These are phyloP conservation scores for Drosophila pandora DNA, from an alignment of 1,140 invertebrate genomes.

Conservation along the genomic window DNA sequence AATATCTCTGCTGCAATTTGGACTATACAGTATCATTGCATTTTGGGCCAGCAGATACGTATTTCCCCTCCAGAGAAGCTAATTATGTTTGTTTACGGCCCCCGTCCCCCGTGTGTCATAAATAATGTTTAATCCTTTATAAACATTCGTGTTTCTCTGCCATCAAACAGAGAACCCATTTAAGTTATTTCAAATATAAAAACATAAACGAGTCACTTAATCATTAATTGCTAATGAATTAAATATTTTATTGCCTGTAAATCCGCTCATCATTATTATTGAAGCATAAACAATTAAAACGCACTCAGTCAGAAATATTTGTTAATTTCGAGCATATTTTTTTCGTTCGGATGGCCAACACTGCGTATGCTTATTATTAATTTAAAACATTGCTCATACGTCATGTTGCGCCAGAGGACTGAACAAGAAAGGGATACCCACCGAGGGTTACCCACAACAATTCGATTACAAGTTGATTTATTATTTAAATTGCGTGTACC, in stretches of 20 bases:
- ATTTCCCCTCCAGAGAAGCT: neutral
- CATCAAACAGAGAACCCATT: neutral
- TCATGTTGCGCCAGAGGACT: constrained; percentile 31
- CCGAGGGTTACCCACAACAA: constrained; percentile 19
- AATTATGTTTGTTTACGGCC: neutral
- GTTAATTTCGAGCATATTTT: constrained; percentile 5
- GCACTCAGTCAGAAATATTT: neutral
- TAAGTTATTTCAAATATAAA: neutral
- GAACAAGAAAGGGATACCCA: constrained; percentile 21
- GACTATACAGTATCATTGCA: constrained; percentile 10
- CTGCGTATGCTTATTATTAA: constrained; percentile 68
- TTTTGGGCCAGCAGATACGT: neutral
- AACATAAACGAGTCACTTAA: neutral
- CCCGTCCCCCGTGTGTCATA: neutral
- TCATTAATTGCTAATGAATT: neutral
- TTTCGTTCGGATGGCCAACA: neutral
- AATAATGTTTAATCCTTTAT: neutral
- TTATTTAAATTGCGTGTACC: constrained; percentile 62
- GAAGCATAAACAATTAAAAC: constrained; percentile 1
- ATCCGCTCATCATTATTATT: constrained; percentile 3
- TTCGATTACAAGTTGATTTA: constrained; percentile 60
- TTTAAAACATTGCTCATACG: constrained; percentile 57
- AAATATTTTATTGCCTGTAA: neutral
- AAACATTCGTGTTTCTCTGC: neutral
- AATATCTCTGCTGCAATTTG: constrained; percentile 22